These are phyloP conservation scores for Sarcophaga bullata DNA, from an alignment of 1,140 invertebrate genomes.

Conservation along the genomic window DNA sequence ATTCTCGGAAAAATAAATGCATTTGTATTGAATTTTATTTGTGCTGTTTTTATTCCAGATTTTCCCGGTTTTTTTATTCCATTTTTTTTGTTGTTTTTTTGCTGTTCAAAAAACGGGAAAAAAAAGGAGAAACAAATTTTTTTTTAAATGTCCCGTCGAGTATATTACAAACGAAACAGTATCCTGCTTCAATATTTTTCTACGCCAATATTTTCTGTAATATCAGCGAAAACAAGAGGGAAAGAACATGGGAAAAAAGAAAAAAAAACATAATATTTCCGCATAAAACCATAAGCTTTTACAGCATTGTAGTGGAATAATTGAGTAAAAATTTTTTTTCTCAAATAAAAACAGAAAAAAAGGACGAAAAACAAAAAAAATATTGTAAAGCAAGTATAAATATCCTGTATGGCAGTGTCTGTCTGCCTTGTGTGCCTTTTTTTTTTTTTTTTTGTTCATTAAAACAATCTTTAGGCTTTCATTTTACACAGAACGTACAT, in stretches of 20 bases:
- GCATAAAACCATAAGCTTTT: constrained; percentile 15
- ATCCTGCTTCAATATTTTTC: neutral
- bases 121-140: neutral
- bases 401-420: no score
- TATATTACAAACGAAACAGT: constrained; percentile 14
- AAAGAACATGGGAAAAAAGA: neutral
- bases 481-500: constrained; percentile 3
- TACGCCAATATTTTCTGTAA: neutral
- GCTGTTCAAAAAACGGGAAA: no score
- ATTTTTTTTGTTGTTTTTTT: no score
- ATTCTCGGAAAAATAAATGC: no score
- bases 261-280: constrained; percentile 15
- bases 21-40: no score
- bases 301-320: constrained; percentile 21
- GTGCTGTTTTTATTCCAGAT: no score
- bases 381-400: neutral
- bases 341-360: neutral
- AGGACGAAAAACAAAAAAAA: neutral
- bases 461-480: constrained; percentile 15
- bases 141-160: constrained; percentile 26
- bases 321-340: neutral
- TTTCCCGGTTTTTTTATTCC: no score
- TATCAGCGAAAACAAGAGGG: neutral
- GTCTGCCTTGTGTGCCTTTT: neutral
- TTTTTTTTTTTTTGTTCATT: constrained; percentile 2